Conservation (phyloP, 2,113 vertebrate genomes). For the Ptyas mucosa region DNA sequence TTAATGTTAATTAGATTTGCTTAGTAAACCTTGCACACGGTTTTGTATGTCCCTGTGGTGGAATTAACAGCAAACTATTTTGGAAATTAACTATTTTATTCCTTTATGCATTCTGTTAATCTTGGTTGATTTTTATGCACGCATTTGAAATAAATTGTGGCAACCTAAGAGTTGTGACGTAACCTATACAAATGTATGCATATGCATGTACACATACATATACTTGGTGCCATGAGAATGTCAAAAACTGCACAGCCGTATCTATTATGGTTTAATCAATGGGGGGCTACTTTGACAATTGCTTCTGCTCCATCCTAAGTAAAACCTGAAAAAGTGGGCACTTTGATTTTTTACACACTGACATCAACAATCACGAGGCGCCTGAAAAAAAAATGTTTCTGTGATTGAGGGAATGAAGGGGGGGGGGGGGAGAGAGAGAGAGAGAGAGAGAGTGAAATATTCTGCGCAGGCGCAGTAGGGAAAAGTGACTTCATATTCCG, state of each 20-base stretch:
- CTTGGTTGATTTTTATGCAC: background rate
- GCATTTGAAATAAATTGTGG: background rate
- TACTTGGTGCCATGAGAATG: background rate
- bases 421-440: background rate
- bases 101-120: background rate
- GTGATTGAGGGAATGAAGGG: too few species aligned
- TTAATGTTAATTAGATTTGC: background rate
- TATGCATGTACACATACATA: background rate
- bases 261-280: background rate
- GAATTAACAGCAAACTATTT: too few species aligned
- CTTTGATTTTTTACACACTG: background rate
- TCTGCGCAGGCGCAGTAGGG: background rate
- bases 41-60: background rate
- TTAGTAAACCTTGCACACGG: background rate
- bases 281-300: background rate
- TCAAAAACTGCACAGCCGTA: background rate
- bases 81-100: background rate
- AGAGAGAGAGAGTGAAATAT: background rate
- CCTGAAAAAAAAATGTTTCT: background rate
- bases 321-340: background rate
- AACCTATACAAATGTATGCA: background rate
- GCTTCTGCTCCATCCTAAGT: background rate
- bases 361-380: background rate
- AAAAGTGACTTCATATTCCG: background rate
- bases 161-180: background rate